Evolutionary conservation across 2,888 invertebrate genomes (phyloP).

Genomic region (Lasioglossum villosulum): DNA sequence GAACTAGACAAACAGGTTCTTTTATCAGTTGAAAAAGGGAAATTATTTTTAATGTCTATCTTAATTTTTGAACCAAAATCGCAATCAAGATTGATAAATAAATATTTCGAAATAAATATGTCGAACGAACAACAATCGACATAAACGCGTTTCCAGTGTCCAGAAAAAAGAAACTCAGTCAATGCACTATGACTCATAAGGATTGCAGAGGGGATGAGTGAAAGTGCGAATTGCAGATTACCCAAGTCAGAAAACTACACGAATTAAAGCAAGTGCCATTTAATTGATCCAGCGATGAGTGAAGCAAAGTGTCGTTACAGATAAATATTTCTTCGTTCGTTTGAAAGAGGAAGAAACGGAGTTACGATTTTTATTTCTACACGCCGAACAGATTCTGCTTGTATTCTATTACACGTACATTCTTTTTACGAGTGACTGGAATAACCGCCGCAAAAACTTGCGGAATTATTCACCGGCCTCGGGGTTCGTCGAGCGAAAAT

Average conservation of each 20-base stretch:
- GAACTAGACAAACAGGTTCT: no score
- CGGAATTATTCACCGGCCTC: constrained; percentile 52
- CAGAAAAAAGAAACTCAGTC: neutral
- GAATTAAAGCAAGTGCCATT: neutral
- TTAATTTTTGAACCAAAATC: neutral
- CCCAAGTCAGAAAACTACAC: neutral
- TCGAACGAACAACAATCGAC: neutral
- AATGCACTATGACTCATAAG: constrained; percentile 21
- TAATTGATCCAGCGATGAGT: neutral
- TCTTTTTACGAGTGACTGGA: constrained; percentile 78
- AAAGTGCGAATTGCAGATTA: constrained; percentile 40
- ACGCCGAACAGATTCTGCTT: neutral
- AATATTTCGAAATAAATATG: neutral
- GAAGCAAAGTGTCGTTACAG: neutral
- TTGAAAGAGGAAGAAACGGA: neutral
- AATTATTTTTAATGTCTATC: no score
- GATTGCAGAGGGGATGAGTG: constrained; percentile 34
- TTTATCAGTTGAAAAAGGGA: no score
- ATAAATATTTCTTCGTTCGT: neutral
- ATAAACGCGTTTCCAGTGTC: neutral
- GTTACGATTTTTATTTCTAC: constrained; percentile 9
- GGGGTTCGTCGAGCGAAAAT: constrained; percentile 34
- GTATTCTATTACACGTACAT: constrained; percentile 58
- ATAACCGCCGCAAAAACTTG: constrained; percentile 71
- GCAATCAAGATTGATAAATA: neutral